Base-by-base conservation (phyloP, 2,113 vertebrate species). In the Bubo bubo region DNA sequence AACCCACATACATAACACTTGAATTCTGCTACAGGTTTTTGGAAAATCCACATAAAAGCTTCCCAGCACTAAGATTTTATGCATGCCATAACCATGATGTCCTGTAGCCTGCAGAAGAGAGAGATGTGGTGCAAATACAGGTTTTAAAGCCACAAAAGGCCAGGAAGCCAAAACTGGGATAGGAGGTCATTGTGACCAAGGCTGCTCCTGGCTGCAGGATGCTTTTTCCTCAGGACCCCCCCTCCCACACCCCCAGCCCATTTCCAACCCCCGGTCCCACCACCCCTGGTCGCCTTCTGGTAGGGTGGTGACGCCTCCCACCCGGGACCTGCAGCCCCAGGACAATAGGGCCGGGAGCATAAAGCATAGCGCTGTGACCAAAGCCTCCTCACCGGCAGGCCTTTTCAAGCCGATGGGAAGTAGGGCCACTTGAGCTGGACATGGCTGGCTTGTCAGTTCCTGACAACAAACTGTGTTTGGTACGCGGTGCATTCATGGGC, bases 381-480 rank as follows among this genome's bases (percentile, higher is more conserved):
- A 98, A 98, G 98, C 97, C 97, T 97, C 97, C 98, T 98, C 95
- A 97, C 98, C 87, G 60, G 96, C 93, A 97, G 98, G 97, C 97
- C 98, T 98, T 98, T 99, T 98, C 98, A 99, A 98, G 95, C 59
- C 16, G 92, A 98, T 97, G 98, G 98, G 99, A 99, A 99, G 98
- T 97, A 93, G 96, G 96, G 98, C 97, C 98, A 98, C 98, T 99
- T 97, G 98, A 98, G 98, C 91, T 98, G 99, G 99, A 99, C 98
- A 99, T 98, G 99, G 98, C 98, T 99, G 99, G 98, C 97, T 99
- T 99, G 98, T 98, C 98, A 92, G 98, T 98, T 98, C 99, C 98
- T 99, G 99, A 99, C 99, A 98, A 98, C 98, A 96, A 97, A 98
- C 98, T 98, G 97, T 98, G 98, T 98, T 99, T 99, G 98, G 98